phyloP scores from a whole-genome alignment of 2,113 vertebrate genomes.

The Channa maculata region DNA sequence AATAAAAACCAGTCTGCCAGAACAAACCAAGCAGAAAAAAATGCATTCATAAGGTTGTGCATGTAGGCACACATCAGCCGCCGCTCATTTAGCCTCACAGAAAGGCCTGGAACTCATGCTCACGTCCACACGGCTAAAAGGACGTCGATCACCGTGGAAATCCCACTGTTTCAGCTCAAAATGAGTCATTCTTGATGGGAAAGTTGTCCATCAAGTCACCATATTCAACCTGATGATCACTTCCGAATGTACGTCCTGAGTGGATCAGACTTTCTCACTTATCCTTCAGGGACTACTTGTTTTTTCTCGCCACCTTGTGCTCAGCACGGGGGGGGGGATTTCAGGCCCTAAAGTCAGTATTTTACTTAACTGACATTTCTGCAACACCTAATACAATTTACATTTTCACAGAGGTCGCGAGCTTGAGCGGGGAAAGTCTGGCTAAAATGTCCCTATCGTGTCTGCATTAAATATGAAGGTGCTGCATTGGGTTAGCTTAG shows the following conservation, averaged over 20 bases:
- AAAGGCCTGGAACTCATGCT: no score
- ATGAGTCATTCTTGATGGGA: background rate
- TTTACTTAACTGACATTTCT: conserved; percentile 41
- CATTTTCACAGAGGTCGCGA: no score
- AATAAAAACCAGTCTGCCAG: background rate
- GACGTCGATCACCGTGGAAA: background rate
- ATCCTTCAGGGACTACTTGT: background rate
- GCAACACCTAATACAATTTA: background rate
- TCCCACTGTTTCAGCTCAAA: background rate
- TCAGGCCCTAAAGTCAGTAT: background rate
- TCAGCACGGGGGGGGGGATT: conserved; percentile 15
- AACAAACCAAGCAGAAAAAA: background rate
- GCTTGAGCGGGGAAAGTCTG: no score
- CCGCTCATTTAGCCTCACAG: no score
- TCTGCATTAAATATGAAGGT: no score
- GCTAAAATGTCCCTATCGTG: no score
- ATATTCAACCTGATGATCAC: conserved; percentile 11
- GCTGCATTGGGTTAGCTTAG: background rate
- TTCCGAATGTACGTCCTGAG: background rate
- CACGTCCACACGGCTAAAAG: background rate
- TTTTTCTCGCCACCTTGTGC: conserved; percentile 25
- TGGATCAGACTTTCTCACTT: background rate
- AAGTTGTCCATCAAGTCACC: background rate
- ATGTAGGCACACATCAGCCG: no score
- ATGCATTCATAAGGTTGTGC: background rate